Conservation (phyloP, 1,140 invertebrate species). For the Pseudomyrmex cubaensis region DNA sequence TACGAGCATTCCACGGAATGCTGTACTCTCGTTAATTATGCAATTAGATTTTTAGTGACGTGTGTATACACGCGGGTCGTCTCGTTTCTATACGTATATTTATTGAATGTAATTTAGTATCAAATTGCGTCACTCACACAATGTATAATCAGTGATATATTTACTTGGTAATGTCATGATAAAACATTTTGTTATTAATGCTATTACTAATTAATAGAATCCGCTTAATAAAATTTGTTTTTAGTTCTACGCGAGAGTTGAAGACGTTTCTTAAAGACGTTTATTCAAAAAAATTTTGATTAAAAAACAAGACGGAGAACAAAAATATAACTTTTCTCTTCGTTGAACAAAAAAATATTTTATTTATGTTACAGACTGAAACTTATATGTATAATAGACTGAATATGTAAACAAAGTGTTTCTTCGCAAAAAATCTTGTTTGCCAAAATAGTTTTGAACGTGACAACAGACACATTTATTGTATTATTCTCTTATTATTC, state of each 20-base stretch:
- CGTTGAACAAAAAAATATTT: no score
- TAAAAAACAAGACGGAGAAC: not conserved
- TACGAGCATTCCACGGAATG: conserved; percentile 24
- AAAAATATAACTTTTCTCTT: not conserved
- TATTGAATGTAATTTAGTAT: conserved; percentile 53
- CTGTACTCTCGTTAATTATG: conserved; percentile 53
- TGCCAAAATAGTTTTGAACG: not conserved
- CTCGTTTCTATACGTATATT: conserved; percentile 30
- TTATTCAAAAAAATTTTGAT: not conserved
- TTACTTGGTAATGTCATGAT: conserved; percentile 41
- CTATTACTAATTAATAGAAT: conserved; percentile 41
- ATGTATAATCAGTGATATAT: conserved; percentile 49
- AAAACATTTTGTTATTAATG: conserved; percentile 39
- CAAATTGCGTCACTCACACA: conserved; percentile 28
- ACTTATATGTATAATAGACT: no score
- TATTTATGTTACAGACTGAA: no score
- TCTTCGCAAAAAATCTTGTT: not conserved
- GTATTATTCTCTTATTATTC: no score
- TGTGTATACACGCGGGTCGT: not conserved
- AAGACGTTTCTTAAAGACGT: conserved; percentile 12
- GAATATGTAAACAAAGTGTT: not conserved
- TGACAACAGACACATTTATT: not conserved
- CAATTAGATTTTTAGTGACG: conserved; percentile 53
- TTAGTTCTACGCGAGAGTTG: not conserved
- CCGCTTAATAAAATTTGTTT: not conserved